Conservation (phyloP, 2,113 vertebrate genomes). For the Hydropotes inermis region DNA sequence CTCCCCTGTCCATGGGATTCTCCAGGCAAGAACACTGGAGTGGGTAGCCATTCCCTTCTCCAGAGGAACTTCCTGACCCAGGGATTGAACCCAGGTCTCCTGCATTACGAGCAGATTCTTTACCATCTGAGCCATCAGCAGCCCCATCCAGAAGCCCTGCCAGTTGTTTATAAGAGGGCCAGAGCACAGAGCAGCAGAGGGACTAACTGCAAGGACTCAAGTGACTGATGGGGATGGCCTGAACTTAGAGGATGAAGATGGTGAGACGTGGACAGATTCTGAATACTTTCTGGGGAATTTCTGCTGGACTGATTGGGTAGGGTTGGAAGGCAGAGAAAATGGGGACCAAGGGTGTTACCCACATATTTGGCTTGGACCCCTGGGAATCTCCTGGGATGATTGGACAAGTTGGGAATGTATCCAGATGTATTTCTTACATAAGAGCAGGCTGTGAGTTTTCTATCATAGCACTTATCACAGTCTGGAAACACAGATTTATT, state of each 20-base stretch:
- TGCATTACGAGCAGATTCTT: background rate
- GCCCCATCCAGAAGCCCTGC: background rate
- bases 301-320: background rate
- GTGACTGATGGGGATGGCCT: background rate
- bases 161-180: background rate
- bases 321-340: background rate
- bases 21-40: background rate
- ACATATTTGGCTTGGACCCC: background rate
- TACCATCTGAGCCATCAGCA: background rate
- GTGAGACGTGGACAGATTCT: background rate
- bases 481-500: background rate
- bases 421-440: background rate
- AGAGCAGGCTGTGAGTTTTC: background rate
- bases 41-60: background rate
- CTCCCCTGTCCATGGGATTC: background rate
- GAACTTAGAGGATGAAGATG: background rate
- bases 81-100: background rate
- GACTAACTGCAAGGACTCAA: no score
- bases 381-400: background rate
- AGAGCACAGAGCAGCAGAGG: background rate
- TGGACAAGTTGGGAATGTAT: background rate
- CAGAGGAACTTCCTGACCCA: background rate
- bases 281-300: background rate
- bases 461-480: background rate
- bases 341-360: fast-evolving